Evolutionary conservation across 2,888 invertebrate species (phyloP).

Genomic region (Polyploca ridens): DNA sequence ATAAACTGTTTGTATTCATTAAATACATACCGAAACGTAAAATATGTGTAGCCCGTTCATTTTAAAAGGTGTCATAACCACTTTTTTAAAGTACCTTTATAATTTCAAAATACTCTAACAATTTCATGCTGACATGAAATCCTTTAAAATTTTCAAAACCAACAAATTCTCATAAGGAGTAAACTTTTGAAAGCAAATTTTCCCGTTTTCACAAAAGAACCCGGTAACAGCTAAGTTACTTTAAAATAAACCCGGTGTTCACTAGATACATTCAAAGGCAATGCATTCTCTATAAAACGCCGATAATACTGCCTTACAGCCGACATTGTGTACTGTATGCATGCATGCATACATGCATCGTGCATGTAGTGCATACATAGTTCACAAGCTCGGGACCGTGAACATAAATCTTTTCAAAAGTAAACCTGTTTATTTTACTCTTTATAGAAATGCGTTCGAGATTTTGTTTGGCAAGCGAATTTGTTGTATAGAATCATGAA

Average conservation of each 20-base stretch:
- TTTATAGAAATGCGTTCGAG: constrained; percentile 34
- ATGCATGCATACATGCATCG: constrained; percentile 34
- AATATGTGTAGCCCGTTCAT: too few relatives aligned
- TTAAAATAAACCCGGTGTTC: constrained; percentile 36
- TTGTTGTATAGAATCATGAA: background rate
- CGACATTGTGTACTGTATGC: constrained; percentile 46
- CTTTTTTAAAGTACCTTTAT: too few relatives aligned
- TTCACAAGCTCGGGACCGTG: constrained; percentile 26
- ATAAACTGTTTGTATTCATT: too few relatives aligned
- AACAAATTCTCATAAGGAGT: background rate
- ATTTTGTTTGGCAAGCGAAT: constrained; percentile 34
- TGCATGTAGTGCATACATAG: constrained; percentile 22
- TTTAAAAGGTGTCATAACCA: too few relatives aligned
- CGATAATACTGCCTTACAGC: constrained; percentile 53
- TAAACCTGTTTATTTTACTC: constrained; percentile 54
- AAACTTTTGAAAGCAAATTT: background rate
- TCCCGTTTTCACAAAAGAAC: constrained; percentile 11
- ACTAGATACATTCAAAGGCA: constrained; percentile 38
- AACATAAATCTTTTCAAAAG: constrained; percentile 54
- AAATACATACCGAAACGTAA: too few relatives aligned
- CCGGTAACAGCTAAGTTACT: constrained; percentile 27
- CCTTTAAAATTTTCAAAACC: background rate
- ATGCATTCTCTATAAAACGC: constrained; percentile 54
- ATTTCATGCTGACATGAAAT: background rate
- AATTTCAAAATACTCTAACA: too few relatives aligned